These are phyloP conservation scores for Tenthredo mesomela DNA, from an alignment of 2,888 invertebrate species.

Conservation along the genomic window DNA sequence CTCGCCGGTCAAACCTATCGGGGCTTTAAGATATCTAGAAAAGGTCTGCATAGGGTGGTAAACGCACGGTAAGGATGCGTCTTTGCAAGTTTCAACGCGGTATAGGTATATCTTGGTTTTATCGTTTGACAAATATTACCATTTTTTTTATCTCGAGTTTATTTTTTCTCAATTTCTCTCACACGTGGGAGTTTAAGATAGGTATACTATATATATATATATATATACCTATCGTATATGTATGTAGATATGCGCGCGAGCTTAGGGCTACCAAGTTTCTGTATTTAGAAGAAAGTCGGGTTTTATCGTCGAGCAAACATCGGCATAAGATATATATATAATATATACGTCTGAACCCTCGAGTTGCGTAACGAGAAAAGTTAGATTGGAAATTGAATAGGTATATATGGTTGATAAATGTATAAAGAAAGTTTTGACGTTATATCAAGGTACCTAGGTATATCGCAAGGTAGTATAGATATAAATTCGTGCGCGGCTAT, in stretches of 20 bases:
- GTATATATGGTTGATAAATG: neutral
- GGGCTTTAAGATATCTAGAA: neutral
- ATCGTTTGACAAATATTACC: slow-evolving; percentile 35
- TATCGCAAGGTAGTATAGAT: neutral
- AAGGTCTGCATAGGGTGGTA: slow-evolving; percentile 4
- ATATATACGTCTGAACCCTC: neutral
- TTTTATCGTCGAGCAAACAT: neutral
- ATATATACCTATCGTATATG: neutral
- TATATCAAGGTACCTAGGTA: no score
- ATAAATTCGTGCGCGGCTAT: neutral
- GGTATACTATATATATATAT: neutral
- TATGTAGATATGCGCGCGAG: neutral
- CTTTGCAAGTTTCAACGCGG: neutral
- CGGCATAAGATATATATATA: neutral
- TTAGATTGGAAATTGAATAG: neutral
- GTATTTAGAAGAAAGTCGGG: neutral
- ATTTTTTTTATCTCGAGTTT: slow-evolving; percentile 24
- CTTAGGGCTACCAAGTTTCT: neutral
- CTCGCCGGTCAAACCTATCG: no score
- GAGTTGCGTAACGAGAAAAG: neutral
- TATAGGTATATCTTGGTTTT: slow-evolving; percentile 10
- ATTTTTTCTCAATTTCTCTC: slow-evolving; percentile 25
- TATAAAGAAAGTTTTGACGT: neutral
- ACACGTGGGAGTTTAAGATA: neutral
- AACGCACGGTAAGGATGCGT: neutral